Conservation (phyloP, 2,113 vertebrate genomes). For the Cervus canadensis region DNA sequence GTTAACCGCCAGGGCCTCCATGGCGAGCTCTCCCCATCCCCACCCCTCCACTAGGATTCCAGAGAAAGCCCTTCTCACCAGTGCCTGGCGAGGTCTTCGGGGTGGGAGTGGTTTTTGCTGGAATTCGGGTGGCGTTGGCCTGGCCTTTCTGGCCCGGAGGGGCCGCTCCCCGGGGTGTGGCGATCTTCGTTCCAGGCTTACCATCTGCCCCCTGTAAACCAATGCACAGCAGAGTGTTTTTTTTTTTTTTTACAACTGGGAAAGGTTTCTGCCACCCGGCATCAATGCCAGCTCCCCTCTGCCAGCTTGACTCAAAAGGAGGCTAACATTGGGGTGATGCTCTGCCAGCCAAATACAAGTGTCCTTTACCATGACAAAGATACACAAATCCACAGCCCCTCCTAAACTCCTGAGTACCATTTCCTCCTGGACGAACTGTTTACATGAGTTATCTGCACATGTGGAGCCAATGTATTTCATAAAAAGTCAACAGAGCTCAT, state of each 20-base stretch:
- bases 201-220: constrained; percentile 75
- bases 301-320: neutral
- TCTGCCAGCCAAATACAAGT: neutral
- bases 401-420: rapidly evolving
- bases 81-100: constrained; percentile 84
- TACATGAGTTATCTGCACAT: neutral
- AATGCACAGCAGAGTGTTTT: neutral
- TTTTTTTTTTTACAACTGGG: neutral
- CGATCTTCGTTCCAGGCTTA: constrained; percentile 78
- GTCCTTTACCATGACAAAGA: neutral
- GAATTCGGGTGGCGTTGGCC: constrained; percentile 85
- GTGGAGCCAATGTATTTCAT: neutral
- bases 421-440: neutral
- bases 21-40: neutral
- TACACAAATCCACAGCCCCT: neutral
- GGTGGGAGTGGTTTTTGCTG: constrained; percentile 85
- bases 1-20: neutral
- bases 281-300: neutral
- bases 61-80: constrained; percentile 61
- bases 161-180: constrained; percentile 69
- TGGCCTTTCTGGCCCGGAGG: constrained; percentile 84
- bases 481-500: neutral
- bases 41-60: neutral
- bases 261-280: neutral
- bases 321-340: neutral